These are phyloP conservation scores for Potamarius usumacintae DNA, from an alignment of 2,113 vertebrate species.

Conservation along the genomic window DNA sequence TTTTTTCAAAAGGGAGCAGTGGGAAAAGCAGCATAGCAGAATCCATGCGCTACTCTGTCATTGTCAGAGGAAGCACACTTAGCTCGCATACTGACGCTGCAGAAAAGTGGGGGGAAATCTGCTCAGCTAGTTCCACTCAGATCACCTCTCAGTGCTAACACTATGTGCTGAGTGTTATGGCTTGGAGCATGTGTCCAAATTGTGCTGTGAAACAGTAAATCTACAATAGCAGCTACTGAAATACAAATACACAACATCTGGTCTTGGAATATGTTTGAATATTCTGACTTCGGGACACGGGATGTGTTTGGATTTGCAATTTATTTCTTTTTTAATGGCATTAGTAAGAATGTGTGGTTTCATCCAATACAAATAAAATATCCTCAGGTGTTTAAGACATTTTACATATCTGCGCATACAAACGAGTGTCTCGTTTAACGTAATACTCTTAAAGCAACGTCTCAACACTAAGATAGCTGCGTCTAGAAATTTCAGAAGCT, in stretches of 20 bases:
- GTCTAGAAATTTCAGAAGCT: background rate
- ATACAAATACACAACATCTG: constrained; percentile 9
- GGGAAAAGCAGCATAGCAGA: constrained; percentile 36
- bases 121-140: constrained; percentile 9
- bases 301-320: background rate
- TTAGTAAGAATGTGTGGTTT: background rate
- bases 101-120: constrained; percentile 36
- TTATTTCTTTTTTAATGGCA: background rate
- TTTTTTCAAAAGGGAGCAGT: constrained; percentile 6
- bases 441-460: background rate
- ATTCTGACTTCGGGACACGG: background rate
- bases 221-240: constrained; percentile 12
- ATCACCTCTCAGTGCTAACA: constrained; percentile 6
- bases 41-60: constrained; percentile 49
- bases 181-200: background rate
- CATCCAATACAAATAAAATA: background rate
- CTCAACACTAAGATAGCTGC: background rate
- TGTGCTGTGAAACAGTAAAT: constrained; percentile 6
- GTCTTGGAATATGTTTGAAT: background rate
- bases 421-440: background rate
- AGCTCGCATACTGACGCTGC: constrained; percentile 49
- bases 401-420: background rate
- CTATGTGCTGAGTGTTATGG: constrained; percentile 23
- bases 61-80: constrained; percentile 47
- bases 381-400: background rate